phyloP scores from a whole-genome alignment of 1,140 invertebrate species.

The Bombus pascuorum region DNA sequence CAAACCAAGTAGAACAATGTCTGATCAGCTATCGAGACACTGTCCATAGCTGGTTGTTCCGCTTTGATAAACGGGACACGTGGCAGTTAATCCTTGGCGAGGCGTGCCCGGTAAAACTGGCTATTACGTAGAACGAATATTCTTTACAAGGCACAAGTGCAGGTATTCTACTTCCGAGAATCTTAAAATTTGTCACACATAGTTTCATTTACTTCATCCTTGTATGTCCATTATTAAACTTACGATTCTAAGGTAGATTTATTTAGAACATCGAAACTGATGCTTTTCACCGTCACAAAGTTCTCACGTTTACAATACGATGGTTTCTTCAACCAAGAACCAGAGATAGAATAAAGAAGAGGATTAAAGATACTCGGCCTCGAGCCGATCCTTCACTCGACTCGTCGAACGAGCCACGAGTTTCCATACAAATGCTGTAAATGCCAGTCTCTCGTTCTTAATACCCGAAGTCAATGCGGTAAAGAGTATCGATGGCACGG shows the following conservation, averaged over 20 bases:
- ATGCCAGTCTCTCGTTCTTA: neutral
- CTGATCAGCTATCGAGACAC: neutral
- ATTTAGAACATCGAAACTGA: neutral
- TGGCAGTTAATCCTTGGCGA: neutral
- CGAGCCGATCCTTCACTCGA: neutral
- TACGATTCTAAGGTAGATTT: neutral
- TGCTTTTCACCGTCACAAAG: neutral
- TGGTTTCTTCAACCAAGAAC: neutral
- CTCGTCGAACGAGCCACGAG: neutral
- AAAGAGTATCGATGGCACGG: slow-evolving; percentile 16
- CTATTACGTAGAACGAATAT: neutral
- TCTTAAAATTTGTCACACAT: neutral
- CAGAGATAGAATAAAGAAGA: neutral
- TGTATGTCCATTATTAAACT: neutral
- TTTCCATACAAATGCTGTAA: neutral
- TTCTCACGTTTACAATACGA: neutral
- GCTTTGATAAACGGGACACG: slow-evolving; percentile 13
- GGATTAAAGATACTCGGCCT: neutral
- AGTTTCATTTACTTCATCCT: neutral
- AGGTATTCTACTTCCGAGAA: neutral
- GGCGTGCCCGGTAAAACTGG: neutral
- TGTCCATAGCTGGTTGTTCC: neutral
- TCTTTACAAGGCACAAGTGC: neutral
- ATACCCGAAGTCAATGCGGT: neutral
- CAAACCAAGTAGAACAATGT: neutral